A percentile compares a stretch with the other conserved stretches of the same genome.
phyloP scores from a whole-genome alignment of 2,113 vertebrate species.

The Tupaia chinensis region DNA sequence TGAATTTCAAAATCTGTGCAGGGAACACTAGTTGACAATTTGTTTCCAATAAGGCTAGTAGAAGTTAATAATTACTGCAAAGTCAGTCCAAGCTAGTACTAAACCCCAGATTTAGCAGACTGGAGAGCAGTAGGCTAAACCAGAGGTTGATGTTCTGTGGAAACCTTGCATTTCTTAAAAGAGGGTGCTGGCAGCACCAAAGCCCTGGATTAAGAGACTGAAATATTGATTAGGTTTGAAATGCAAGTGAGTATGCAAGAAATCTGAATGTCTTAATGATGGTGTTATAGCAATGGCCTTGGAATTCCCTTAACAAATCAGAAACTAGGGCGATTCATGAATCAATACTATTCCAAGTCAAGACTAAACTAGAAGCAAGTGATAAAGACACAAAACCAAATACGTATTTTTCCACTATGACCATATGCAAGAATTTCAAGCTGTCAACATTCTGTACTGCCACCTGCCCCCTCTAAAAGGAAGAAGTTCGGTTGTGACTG shows the following conservation, averaged over 20 bases:
- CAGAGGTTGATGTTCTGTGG: constrained; percentile 76
- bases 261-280: constrained; percentile 37
- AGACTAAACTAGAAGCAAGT: constrained; percentile 72
- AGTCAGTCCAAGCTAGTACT: constrained; percentile 73
- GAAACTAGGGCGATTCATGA: constrained; percentile 60
- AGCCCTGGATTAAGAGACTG: constrained; percentile 42
- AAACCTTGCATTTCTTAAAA: constrained; percentile 69
- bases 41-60: constrained; percentile 80
- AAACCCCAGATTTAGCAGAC: constrained; percentile 70
- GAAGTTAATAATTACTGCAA: constrained; percentile 63
- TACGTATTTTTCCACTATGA: constrained; percentile 38
- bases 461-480: constrained; percentile 54
- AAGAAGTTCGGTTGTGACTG: constrained; percentile 86
- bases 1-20: constrained; percentile 73
- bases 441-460: constrained; percentile 45
- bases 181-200: constrained; percentile 73
- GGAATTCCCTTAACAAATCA: constrained; percentile 63
- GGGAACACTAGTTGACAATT: constrained; percentile 78
- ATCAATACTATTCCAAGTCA: constrained; percentile 48
- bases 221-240: constrained; percentile 70
- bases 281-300: constrained; percentile 41
- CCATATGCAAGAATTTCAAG: constrained; percentile 51
- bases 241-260: constrained; percentile 60
- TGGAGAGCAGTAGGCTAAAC: constrained; percentile 60
- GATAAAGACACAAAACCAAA: constrained; percentile 50